Evolutionary conservation across 1,140 invertebrate genomes (phyloP).

Genomic region (Leptopilina clavipes): DNA sequence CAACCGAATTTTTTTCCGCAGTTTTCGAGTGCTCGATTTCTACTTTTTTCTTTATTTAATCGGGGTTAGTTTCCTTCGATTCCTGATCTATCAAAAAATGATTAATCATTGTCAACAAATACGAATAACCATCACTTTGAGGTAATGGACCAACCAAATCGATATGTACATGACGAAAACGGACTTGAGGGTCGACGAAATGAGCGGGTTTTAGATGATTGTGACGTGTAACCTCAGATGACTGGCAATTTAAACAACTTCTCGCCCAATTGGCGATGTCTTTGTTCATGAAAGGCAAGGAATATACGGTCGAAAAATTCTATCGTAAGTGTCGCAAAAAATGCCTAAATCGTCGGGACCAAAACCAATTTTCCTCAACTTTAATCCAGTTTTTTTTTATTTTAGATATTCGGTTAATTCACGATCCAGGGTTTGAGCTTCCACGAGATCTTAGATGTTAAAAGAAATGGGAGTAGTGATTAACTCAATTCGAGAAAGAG

Average conservation of each 20-base stretch:
- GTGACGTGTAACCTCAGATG: constrained; percentile 52
- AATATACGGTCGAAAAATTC: not conserved
- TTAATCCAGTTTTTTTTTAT: not conserved
- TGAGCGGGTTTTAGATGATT: not conserved
- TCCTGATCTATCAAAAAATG: not conserved
- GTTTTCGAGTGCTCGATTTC: not conserved
- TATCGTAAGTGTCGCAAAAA: not conserved
- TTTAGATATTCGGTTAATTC: not conserved
- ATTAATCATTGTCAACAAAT: constrained; percentile 71
- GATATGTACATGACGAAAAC: constrained; percentile 66
- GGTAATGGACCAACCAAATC: constrained; percentile 69
- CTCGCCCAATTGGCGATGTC: constrained; percentile 41
- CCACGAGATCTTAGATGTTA: constrained; percentile 37
- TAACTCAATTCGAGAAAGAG: constrained; percentile 47
- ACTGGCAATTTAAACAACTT: constrained; percentile 51
- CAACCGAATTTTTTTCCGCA: not conserved
- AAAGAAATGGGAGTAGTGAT: constrained; percentile 38
- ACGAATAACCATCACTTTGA: constrained; percentile 58
- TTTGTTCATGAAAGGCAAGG: constrained; percentile 41
- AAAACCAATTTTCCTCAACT: not conserved
- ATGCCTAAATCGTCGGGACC: not conserved
- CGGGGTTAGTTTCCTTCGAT: not conserved
- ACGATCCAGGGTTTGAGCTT: not conserved
- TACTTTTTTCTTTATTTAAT: not conserved
- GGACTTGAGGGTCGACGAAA: constrained; percentile 34